Conservation (phyloP, 2,797 vertebrate genomes). For the Heliangelus exortis region DNA sequence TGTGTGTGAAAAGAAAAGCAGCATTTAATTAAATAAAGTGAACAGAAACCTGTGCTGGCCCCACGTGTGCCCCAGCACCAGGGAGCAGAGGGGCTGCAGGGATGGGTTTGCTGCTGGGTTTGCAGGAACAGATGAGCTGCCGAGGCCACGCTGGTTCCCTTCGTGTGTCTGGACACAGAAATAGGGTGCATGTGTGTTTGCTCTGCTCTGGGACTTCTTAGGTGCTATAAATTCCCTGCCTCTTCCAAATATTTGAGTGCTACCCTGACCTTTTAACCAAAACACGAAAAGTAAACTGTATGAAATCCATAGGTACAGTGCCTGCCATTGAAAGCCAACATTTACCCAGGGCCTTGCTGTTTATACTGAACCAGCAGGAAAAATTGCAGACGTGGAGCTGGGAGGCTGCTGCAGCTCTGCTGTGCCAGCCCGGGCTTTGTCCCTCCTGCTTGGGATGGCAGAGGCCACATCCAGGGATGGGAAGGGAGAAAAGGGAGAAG, state of each 20-base stretch:
- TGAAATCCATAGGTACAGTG: slow-evolving; percentile 25
- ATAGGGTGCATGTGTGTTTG: slow-evolving; percentile 2
- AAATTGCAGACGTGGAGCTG: background rate
- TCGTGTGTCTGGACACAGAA: background rate
- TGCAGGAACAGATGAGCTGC: background rate
- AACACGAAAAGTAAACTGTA: slow-evolving; percentile 50
- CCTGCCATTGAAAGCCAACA: slow-evolving; percentile 26
- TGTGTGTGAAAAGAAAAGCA: background rate
- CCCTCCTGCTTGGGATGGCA: too few species aligned
- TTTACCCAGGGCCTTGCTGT: slow-evolving; percentile 9
- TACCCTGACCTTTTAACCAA: slow-evolving; percentile 63
- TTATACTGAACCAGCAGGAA: slow-evolving; percentile 27
- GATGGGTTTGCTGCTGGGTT: background rate
- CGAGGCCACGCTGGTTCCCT: background rate
- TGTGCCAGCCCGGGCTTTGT: too few species aligned
- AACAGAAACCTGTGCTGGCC: background rate
- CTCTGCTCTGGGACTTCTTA: background rate
- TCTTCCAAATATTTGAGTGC: slow-evolving; percentile 56
- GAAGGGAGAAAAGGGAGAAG: too few species aligned
- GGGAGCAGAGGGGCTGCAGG: background rate
- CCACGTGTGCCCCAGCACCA: background rate
- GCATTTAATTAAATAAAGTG: slow-evolving; percentile 43
- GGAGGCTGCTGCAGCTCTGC: background rate
- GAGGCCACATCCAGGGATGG: too few species aligned
- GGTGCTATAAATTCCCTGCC: slow-evolving; percentile 18